A percentile compares a stretch with the other conserved stretches of the same genome.
Evolutionary conservation across 2,113 vertebrate species (phyloP).

Genomic region (Hydropotes inermis): DNA sequence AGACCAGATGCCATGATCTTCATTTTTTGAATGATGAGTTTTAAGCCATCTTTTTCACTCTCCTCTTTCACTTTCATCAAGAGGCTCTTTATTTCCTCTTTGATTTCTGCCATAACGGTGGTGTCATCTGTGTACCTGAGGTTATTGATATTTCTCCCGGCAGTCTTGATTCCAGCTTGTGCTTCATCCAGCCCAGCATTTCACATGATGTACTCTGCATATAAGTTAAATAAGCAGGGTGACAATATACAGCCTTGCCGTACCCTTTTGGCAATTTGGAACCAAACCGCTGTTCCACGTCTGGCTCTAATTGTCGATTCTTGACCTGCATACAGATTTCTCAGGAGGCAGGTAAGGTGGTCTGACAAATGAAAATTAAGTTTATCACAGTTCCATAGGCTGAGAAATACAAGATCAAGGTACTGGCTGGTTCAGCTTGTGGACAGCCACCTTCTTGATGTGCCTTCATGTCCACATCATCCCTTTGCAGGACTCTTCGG

Average conservation of each 20-base stretch:
- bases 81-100: background rate
- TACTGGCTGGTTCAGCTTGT: background rate
- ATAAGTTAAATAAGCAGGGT: background rate
- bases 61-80: background rate
- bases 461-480: background rate
- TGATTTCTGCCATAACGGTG: background rate
- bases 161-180: background rate
- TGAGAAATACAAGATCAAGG: background rate
- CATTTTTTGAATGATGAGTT: background rate
- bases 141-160: background rate
- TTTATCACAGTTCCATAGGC: background rate
- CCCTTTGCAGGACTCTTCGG: background rate
- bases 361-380: background rate
- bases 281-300: rapidly evolving
- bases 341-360: background rate
- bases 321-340: background rate
- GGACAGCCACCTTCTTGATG: background rate
- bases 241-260: background rate
- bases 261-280: background rate
- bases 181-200: background rate
- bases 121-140: background rate
- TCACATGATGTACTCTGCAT: background rate
- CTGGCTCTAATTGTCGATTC: background rate
- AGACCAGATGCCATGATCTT: background rate
- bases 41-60: background rate